A percentile compares a stretch with the other conserved stretches of the same genome.
Conservation (phyloP, 2,888 invertebrate species). For the Augochlorella aurata region DNA sequence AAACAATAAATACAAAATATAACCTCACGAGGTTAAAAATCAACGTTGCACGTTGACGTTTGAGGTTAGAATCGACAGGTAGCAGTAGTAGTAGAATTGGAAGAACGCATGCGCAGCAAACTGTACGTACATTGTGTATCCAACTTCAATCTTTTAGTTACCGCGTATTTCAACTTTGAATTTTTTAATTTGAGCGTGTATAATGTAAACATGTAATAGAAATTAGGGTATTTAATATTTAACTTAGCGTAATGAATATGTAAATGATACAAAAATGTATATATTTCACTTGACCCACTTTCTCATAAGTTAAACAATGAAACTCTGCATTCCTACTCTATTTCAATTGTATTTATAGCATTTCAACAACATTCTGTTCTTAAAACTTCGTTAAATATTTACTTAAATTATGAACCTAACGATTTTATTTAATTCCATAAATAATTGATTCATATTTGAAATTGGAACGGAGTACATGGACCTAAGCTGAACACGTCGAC, state of each 20-base stretch:
- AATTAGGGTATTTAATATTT: background rate
- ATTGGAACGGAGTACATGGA: background rate
- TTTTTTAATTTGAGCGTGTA: background rate
- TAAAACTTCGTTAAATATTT: background rate
- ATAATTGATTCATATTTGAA: background rate
- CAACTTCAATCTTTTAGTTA: slow-evolving; percentile 28
- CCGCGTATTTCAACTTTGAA: slow-evolving; percentile 47
- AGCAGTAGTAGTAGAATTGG: slow-evolving; percentile 64
- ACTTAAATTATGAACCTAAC: background rate
- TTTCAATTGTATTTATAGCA: background rate
- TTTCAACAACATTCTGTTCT: background rate
- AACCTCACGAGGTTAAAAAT: slow-evolving; percentile 60
- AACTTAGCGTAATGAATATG: background rate
- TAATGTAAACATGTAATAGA: background rate
- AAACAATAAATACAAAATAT: slow-evolving; percentile 36
- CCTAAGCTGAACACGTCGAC: background rate
- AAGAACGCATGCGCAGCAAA: slow-evolving; percentile 64
- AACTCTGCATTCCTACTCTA: background rate
- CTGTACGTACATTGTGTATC: slow-evolving; percentile 42
- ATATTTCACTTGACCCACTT: background rate
- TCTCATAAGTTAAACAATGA: background rate
- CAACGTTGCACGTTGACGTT: slow-evolving; percentile 73
- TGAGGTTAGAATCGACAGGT: slow-evolving; percentile 79
- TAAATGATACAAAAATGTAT: background rate
- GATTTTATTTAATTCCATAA: background rate